phyloP scores from a whole-genome alignment of 1,140 invertebrate genomes.

The Delia radicum region DNA sequence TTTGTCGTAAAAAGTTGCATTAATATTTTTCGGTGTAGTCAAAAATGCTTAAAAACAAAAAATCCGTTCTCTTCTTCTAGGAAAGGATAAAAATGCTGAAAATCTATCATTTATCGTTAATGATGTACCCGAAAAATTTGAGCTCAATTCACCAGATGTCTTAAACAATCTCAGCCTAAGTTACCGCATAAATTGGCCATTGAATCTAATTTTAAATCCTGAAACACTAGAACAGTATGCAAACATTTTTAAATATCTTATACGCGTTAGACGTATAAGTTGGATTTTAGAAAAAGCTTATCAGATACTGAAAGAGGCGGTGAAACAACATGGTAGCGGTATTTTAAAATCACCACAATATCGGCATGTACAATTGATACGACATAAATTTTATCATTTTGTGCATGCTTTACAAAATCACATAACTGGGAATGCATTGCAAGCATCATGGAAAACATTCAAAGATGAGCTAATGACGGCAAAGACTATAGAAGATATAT shows the following conservation, averaged over 20 bases:
- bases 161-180: slow-evolving; percentile 67
- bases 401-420: slow-evolving; percentile 72
- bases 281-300: slow-evolving; percentile 72
- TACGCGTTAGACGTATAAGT: slow-evolving; percentile 72
- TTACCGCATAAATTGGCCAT: slow-evolving; percentile 71
- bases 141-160: slow-evolving; percentile 65
- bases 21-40: no score
- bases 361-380: slow-evolving; percentile 64
- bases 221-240: slow-evolving; percentile 68
- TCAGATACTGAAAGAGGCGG: slow-evolving; percentile 59
- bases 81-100: slow-evolving; percentile 60
- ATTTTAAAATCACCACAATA: slow-evolving; percentile 62
- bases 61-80: slow-evolving; percentile 37
- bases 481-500: slow-evolving; percentile 67
- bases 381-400: slow-evolving; percentile 73
- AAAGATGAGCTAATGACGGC: slow-evolving; percentile 65
- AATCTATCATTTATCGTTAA: slow-evolving; percentile 63
- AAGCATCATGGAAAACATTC: slow-evolving; percentile 70
- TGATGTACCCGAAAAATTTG: slow-evolving; percentile 61
- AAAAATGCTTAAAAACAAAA: no score
- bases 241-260: slow-evolving; percentile 71
- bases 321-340: slow-evolving; percentile 56
- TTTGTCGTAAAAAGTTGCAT: no score
- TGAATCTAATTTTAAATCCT: slow-evolving; percentile 73
- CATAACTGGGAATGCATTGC: slow-evolving; percentile 68